Evolutionary conservation across 2,888 invertebrate species (phyloP).

Genomic region (Sylvicola fuscatus): DNA sequence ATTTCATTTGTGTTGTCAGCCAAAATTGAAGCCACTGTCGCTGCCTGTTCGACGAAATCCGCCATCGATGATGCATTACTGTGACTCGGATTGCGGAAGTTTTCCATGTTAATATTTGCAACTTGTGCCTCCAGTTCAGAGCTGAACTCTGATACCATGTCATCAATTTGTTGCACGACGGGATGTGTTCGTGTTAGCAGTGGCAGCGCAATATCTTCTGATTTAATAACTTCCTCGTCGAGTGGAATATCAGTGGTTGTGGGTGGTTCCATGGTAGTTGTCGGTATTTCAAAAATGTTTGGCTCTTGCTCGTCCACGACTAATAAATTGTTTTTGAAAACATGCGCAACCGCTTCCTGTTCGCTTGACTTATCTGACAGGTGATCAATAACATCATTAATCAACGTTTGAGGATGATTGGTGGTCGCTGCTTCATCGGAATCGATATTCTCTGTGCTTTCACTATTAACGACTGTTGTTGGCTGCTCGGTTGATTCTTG

Average conservation of each 20-base stretch:
- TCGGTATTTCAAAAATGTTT: constrained; percentile 11
- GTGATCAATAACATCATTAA: constrained; percentile 4
- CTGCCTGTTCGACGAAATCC: constrained; percentile 21
- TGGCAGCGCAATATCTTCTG: too few species aligned
- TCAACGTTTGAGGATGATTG: too few species aligned
- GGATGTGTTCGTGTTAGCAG: too few species aligned
- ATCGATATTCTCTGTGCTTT: constrained; percentile 5
- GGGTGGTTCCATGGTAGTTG: constrained; percentile 10
- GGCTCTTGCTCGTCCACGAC: constrained; percentile 16
- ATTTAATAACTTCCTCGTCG: not conserved
- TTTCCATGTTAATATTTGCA: constrained; percentile 14
- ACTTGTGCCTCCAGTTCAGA: constrained; percentile 11
- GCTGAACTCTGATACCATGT: constrained; percentile 3
- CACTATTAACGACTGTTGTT: constrained; percentile 6
- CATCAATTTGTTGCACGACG: too few species aligned
- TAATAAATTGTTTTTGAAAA: constrained; percentile 15
- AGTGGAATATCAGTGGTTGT: constrained; percentile 1
- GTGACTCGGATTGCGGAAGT: constrained; percentile 4
- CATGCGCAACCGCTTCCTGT: constrained; percentile 5
- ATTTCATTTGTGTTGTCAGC: constrained; percentile 6
- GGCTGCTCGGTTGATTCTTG: constrained; percentile 1
- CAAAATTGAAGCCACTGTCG: constrained; percentile 22
- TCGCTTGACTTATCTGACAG: constrained; percentile 2
- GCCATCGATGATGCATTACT: constrained; percentile 13
- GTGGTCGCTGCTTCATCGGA: constrained; percentile 4